Conservation (phyloP, 1,140 invertebrate species). For the Hylaeus anthracinus region DNA sequence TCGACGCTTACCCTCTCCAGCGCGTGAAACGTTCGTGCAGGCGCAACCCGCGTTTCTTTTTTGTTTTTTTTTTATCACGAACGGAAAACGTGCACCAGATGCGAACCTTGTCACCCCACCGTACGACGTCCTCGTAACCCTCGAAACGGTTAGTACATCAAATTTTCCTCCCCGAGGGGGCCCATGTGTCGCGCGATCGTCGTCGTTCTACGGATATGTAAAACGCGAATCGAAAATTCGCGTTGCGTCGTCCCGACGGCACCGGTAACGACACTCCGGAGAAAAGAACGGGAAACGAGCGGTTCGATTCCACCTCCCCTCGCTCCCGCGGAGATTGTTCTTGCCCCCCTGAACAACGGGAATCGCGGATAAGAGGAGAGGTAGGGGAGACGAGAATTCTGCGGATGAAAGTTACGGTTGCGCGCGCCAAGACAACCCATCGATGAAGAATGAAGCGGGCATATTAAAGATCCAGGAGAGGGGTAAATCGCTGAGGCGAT, state of each 20-base stretch:
- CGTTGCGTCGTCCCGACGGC: constrained; percentile 11
- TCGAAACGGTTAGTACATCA: constrained; percentile 18
- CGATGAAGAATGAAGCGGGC: constrained; percentile 13
- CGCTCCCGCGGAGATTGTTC: constrained; percentile 19
- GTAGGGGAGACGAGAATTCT: background rate
- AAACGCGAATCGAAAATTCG: constrained; percentile 40
- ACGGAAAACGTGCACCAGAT: constrained; percentile 32
- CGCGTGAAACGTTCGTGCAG: background rate
- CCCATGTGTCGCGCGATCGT: constrained; percentile 35
- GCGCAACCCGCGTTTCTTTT: too few species aligned
- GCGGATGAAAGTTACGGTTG: constrained; percentile 14
- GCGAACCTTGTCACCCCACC: background rate
- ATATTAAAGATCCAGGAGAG: background rate
- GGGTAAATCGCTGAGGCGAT: background rate
- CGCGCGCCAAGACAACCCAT: constrained; percentile 1
- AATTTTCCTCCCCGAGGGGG: constrained; percentile 33
- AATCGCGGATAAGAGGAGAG: too few species aligned
- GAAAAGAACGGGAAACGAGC: constrained; percentile 22
- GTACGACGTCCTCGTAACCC: background rate
- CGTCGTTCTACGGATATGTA: constrained; percentile 9
- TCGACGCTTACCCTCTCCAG: background rate
- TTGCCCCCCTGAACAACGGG: background rate
- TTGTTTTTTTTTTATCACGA: constrained; percentile 27
- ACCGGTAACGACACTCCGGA: constrained; percentile 36
- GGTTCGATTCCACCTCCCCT: constrained; percentile 18